Conservation (phyloP, 2,888 invertebrate species). For the Notodonta ziczac region DNA sequence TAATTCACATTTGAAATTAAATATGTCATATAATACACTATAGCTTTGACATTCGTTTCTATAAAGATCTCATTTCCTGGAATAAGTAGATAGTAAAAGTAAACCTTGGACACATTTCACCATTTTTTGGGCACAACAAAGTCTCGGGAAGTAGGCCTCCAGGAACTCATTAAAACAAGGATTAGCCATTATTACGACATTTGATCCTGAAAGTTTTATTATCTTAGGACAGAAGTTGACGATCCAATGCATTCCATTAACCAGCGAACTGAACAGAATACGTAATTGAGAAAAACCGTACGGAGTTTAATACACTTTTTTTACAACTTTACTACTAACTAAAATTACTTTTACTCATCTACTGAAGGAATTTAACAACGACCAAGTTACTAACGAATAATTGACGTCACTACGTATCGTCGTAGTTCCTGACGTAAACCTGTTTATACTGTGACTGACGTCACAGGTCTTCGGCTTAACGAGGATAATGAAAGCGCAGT, state of each 20-base stretch:
- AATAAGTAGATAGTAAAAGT: not conserved
- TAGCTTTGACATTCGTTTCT: too few species aligned
- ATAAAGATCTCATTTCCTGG: too few species aligned
- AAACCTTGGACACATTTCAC: too few species aligned
- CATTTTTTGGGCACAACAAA: conserved; percentile 6
- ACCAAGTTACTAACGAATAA: too few species aligned
- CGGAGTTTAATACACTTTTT: not conserved
- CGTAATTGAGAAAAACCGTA: conserved; percentile 23
- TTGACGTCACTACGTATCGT: not conserved
- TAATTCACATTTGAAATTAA: not conserved
- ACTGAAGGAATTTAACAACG: too few species aligned
- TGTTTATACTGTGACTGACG: conserved; percentile 34
- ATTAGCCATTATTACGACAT: conserved; percentile 36
- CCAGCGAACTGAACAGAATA: conserved; percentile 35
- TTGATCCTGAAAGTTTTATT: conserved; percentile 40
- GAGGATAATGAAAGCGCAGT: conserved; percentile 68
- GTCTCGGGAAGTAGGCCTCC: conserved; percentile 14
- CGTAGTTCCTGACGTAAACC: not conserved
- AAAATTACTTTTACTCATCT: too few species aligned
- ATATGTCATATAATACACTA: too few species aligned
- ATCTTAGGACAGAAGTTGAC: conserved; percentile 41
- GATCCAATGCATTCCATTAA: conserved; percentile 43
- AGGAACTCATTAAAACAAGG: conserved; percentile 43
- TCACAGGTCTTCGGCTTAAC: conserved; percentile 56
- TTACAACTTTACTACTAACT: too few species aligned